phyloP scores from a whole-genome alignment of 1,140 invertebrate species.

The Cherax destructor region DNA sequence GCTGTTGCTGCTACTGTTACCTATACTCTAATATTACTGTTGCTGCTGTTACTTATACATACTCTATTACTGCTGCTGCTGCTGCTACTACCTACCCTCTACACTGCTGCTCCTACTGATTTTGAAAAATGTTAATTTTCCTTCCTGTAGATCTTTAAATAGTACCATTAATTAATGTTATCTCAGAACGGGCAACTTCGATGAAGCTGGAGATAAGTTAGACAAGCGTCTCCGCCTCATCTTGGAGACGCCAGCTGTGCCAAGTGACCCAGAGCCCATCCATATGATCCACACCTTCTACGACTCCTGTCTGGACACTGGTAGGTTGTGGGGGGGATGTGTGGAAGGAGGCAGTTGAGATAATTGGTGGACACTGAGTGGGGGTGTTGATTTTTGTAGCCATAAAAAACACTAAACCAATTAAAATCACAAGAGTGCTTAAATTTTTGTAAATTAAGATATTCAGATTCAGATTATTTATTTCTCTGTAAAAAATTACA shows the following conservation, averaged over 20 bases:
- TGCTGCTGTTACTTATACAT: no score
- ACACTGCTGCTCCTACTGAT: background rate
- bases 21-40: no score
- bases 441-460: no score
- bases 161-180: background rate
- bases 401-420: no score
- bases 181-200: slow-evolving; percentile 27
- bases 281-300: slow-evolving; percentile 36
- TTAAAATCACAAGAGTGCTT: no score
- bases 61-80: no score
- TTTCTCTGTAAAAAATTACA: no score
- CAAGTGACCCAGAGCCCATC: slow-evolving; percentile 17
- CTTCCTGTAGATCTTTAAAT: background rate
- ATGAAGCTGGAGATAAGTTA: slow-evolving; percentile 5
- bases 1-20: no score
- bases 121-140: background rate
- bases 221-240: slow-evolving; percentile 10
- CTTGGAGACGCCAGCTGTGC: slow-evolving; percentile 21
- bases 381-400: no score
- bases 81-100: background rate
- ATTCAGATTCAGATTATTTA: no score
- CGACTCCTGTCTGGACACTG: slow-evolving; percentile 37
- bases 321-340: background rate
- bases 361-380: background rate
- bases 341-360: background rate